Percentiles rank a stretch among this genome's conserved stretches.
Evolutionary conservation across 2,113 vertebrate genomes (phyloP).

Genomic region (Platanista minor): DNA sequence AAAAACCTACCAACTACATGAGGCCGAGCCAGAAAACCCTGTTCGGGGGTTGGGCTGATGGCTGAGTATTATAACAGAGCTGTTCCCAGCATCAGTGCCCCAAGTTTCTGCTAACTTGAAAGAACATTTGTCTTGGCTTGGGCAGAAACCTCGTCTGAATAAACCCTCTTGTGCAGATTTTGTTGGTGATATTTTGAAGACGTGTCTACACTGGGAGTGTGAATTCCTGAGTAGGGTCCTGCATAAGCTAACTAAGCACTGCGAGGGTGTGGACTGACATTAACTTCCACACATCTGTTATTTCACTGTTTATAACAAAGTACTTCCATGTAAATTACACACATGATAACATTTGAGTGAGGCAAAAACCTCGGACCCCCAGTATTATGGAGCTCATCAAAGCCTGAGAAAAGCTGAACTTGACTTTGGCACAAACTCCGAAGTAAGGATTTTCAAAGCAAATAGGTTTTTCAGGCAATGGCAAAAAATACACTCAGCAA

Average conservation of each 20-base stretch:
- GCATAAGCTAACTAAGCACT: background rate
- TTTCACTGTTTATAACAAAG: background rate
- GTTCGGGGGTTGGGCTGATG: background rate
- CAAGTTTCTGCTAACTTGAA: background rate
- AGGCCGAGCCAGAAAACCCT: background rate
- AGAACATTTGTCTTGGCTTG: background rate
- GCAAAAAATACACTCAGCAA: background rate
- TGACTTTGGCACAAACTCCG: background rate
- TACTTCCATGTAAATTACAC: background rate
- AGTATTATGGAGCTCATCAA: background rate
- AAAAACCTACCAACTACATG: background rate
- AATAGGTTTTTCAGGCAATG: background rate
- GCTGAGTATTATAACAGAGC: background rate
- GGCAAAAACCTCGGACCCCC: background rate
- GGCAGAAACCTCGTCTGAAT: background rate
- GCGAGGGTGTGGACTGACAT: background rate
- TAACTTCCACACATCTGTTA: background rate
- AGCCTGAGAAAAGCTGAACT: background rate
- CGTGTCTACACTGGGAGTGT: background rate
- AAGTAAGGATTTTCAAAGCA: background rate
- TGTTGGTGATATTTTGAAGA: background rate
- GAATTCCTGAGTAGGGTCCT: background rate
- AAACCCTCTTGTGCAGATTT: background rate
- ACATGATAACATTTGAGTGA: background rate
- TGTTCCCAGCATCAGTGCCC: background rate